Conservation (phyloP, 2,113 vertebrate species). For the Notarius quadriscutis region DNA sequence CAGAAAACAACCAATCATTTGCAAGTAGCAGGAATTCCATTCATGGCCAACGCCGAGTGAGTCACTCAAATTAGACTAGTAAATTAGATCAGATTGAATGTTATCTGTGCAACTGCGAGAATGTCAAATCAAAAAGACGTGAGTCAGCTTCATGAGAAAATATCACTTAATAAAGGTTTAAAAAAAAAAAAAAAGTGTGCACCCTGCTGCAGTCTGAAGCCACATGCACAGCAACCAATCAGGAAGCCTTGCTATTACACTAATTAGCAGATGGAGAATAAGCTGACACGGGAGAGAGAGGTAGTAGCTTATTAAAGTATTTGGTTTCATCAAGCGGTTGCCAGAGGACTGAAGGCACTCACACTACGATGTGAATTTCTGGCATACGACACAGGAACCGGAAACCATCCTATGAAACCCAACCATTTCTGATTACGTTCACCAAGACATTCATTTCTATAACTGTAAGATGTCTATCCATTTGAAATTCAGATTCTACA, state of each 20-base stretch:
- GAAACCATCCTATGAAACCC: constrained; percentile 31
- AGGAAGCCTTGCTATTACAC: constrained; percentile 50
- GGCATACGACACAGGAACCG: constrained; percentile 28
- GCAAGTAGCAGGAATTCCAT: constrained; percentile 61
- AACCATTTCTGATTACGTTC: neutral
- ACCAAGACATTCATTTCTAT: neutral
- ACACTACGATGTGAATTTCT: constrained; percentile 22
- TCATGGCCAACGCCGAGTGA: constrained; percentile 56
- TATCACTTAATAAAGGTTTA: neutral
- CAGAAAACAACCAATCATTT: constrained; percentile 54
- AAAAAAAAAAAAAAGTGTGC: neutral
- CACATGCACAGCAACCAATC: constrained; percentile 35
- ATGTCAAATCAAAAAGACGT: neutral
- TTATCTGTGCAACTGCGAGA: constrained; percentile 47
- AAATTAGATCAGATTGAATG: constrained; percentile 47
- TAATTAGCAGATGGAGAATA: constrained; percentile 50
- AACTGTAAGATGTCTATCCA: neutral
- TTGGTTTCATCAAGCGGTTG: constrained; percentile 57
- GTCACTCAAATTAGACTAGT: constrained; percentile 58
- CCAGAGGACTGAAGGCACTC: constrained; percentile 3
- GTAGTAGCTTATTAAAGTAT: constrained; percentile 55
- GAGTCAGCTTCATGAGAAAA: neutral
- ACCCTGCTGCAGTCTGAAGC: neutral
- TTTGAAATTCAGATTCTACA: neutral
- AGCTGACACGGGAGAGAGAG: constrained; percentile 16